A percentile compares a stretch with the other conserved stretches of the same genome.
Evolutionary conservation across 2,113 vertebrate genomes (phyloP).

Genomic region (Eleginops maclovinus): DNA sequence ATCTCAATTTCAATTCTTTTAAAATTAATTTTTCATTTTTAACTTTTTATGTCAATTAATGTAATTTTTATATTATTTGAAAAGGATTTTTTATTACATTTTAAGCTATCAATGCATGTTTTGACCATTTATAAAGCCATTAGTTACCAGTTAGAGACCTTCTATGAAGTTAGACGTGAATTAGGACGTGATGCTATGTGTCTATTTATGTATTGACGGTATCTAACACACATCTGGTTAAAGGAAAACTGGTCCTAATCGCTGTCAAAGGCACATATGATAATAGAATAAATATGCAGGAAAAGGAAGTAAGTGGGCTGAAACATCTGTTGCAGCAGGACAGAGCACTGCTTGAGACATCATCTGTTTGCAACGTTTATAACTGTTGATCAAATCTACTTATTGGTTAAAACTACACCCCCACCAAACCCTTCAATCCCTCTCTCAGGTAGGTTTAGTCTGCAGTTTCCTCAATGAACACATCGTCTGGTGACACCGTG

Average conservation of each 20-base stretch:
- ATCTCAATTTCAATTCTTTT: too few relatives aligned
- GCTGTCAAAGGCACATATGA: constrained; percentile 11
- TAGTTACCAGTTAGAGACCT: too few relatives aligned
- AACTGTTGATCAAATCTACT: neutral
- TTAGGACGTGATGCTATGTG: neutral
- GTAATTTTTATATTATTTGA: too few relatives aligned
- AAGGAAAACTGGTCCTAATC: too few relatives aligned
- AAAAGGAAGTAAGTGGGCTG: constrained; percentile 44
- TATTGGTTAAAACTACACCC: neutral
- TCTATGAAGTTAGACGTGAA: neutral
- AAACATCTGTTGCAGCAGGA: constrained; percentile 51
- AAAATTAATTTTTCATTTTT: too few relatives aligned
- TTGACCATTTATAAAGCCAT: neutral
- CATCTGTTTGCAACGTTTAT: constrained; percentile 12
- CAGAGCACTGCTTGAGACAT: constrained; percentile 17
- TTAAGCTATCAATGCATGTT: too few relatives aligned
- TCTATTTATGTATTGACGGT: neutral
- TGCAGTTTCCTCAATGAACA: neutral
- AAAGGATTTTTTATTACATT: too few relatives aligned
- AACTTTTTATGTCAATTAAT: too few relatives aligned
- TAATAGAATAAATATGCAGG: constrained; percentile 19
- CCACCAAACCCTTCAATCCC: too few relatives aligned
- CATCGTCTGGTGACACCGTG: constrained; percentile 21
- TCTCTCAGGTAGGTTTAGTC: too few relatives aligned
- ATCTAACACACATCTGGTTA: constrained; percentile 12